Evolutionary conservation across 2,888 invertebrate genomes (phyloP), one percentile per base, ranked within the genome.

Genomic region (Tetragonisca angustula): DNA sequence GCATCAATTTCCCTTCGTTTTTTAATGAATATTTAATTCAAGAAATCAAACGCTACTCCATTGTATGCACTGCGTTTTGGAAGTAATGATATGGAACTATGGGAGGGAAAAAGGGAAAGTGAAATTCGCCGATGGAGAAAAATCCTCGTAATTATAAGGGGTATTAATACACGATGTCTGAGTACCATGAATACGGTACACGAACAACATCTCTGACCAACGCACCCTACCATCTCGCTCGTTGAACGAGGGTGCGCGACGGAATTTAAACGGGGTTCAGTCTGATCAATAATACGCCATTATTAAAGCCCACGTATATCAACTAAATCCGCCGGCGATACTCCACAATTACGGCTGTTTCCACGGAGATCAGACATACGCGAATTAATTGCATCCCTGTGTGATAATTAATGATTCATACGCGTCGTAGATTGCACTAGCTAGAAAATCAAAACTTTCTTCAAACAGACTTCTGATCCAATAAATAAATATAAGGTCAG

Each of bases 271-370:
- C 89, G 87, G 88, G 91, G 88, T 88, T 91, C 89, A 80, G 84
- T 68, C 90, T 90, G 92, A 92, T 92, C 92, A 88, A 92, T 92
- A 92, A 91, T 89, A 87, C 88, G 88, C 89, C 89, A 73, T 90
- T 89, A 91, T 91, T 91, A 91, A 90, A 87, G 89, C 89, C 89
- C 81, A 82, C 86, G 83, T 87, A 83, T 85, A 88, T 88, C 86
- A 88, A 82, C 62, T 79, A 90, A 91, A 91, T 89, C 85, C 86
- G 62, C 65, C 73, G 76, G 36, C 69, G 83, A 85, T 89, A 87
- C 85, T 80, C 83, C 76, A 79, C 89, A 91, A 87, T 91, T 89
- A 90, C 76, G 85, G 72, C 70, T 85, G 87, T 88, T 87, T 90
- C 87, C 81, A 90, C 84, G 84, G 81, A 84, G 87, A 88, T 89